Base-by-base conservation (phyloP, 2,888 invertebrate species). In the Callyntrura guangdongensis region DNA sequence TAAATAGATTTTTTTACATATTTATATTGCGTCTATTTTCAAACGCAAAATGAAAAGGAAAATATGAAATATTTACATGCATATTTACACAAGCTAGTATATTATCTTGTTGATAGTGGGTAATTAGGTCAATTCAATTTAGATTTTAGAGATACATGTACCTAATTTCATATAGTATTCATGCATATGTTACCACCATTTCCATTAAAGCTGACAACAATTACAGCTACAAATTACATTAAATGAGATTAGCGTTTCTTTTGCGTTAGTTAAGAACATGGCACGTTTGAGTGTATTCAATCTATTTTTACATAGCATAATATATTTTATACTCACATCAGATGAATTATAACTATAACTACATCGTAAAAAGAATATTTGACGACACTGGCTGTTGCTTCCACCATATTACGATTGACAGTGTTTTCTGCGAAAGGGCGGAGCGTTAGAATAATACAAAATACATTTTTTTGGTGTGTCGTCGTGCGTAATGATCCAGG, bases 191-290 rank as follows among this genome's bases (percentile, higher is more conserved):
- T 72, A 45, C 36, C 22, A 72, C 36, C 72, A 72, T 45, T 45
- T n/a, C 36, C 14, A 45, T 72, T 72, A 72, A 72, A 72, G 72
- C 72, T 72, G 72, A 3, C 72, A 72, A 17, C 36, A 4, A 3
- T 69, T 27, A 69, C 25, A 36, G 14, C 9, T 12, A 6, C 8
- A 12, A n/a, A 6, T n/a, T 11, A 12, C 1, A 72, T 72, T 72
- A 20, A 9, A 9, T 8, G 4, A 27, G 9, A 5, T n/a, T 45
- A 72, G 45, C 74, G 49, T 74, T 49, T 74, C 17, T 49, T n/a
- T n/a, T n/a, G n/a, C n/a, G n/a, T n/a, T n/a, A n/a, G 25, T 20
- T 77, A 49, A 77, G 77, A 77, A 77, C 77, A 77, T 77, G 77
- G 77, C 77, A 77, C 77, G 56, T 74, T 6, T 36, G 27, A 20